Conservation (phyloP, 2,888 invertebrate genomes). For the Leucophora obtusa region DNA sequence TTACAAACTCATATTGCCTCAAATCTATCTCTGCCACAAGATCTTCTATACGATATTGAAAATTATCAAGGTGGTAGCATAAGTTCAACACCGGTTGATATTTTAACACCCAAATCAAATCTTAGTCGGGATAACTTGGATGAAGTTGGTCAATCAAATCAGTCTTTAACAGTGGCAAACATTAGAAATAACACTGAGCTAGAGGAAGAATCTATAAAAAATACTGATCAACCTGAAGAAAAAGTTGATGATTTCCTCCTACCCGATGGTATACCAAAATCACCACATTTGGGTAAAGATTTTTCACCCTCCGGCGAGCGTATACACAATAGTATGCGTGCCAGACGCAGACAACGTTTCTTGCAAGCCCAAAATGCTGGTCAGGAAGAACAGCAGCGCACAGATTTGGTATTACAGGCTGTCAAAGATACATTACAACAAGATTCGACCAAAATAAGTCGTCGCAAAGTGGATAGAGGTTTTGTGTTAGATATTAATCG, state of each 20-base stretch:
- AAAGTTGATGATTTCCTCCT: constrained; percentile 69
- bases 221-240: constrained; percentile 57
- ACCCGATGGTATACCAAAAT: constrained; percentile 76
- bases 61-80: constrained; percentile 81
- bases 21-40: constrained; percentile 82
- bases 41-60: constrained; percentile 86
- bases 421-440: constrained; percentile 73
- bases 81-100: constrained; percentile 77
- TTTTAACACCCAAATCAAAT: constrained; percentile 76
- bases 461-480: constrained; percentile 77
- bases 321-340: constrained; percentile 77
- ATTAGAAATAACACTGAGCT: not conserved
- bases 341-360: constrained; percentile 74
- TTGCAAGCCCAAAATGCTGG: constrained; percentile 71
- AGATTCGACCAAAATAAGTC: constrained; percentile 59
- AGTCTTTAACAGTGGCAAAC: constrained; percentile 22
- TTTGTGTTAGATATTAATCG: constrained; percentile 76
- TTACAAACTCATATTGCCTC: constrained; percentile 86
- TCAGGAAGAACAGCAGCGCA: constrained; percentile 67
- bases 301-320: constrained; percentile 78
- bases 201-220: not conserved
- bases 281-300: constrained; percentile 78
- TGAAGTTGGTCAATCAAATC: constrained; percentile 65
- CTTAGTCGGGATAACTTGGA: constrained; percentile 76
- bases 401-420: constrained; percentile 73